A percentile compares a stretch with the other conserved stretches of the same genome.
These are phyloP conservation scores for Cotesia typhae DNA, from an alignment of 1,140 invertebrate species.

Conservation along the genomic window DNA sequence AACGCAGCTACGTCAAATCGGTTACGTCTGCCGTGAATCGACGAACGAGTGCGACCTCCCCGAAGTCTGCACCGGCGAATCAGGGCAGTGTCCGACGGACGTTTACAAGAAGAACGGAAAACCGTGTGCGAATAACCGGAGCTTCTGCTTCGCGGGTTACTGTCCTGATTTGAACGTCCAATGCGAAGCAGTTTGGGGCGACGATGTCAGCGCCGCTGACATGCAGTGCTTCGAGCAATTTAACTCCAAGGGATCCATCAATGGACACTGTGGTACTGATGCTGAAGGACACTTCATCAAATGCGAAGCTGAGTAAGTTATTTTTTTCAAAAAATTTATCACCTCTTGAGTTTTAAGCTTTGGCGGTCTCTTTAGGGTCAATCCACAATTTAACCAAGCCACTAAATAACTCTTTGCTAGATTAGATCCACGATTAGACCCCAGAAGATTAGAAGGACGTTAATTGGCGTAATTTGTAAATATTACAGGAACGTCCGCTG, in stretches of 20 bases:
- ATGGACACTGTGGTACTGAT: constrained; percentile 91
- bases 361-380: no score
- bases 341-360: no score
- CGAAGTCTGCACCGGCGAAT: constrained; percentile 87
- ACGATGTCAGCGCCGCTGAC: constrained; percentile 79
- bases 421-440: no score
- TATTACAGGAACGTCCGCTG: constrained; percentile 82
- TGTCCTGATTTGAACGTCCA: constrained; percentile 89
- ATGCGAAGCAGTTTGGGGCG: constrained; percentile 92
- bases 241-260: constrained; percentile 92
- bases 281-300: constrained; percentile 81
- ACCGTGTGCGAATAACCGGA: constrained; percentile 74
- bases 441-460: constrained; percentile 20
- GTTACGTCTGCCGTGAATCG: constrained; percentile 82
- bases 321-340: no score
- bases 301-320: constrained; percentile 85
- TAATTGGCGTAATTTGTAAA: background rate
- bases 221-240: constrained; percentile 91
- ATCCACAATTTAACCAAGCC: background rate
- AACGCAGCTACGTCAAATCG: constrained; percentile 76
- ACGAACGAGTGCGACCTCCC: constrained; percentile 94
- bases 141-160: constrained; percentile 90
- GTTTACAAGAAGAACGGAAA: constrained; percentile 91
- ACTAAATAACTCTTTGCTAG: background rate
- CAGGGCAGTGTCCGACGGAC: constrained; percentile 87